Percentiles rank a stretch among this genome's conserved stretches.
Evolutionary conservation across 2,113 vertebrate genomes (phyloP).

Genomic region (Upupa epops): DNA sequence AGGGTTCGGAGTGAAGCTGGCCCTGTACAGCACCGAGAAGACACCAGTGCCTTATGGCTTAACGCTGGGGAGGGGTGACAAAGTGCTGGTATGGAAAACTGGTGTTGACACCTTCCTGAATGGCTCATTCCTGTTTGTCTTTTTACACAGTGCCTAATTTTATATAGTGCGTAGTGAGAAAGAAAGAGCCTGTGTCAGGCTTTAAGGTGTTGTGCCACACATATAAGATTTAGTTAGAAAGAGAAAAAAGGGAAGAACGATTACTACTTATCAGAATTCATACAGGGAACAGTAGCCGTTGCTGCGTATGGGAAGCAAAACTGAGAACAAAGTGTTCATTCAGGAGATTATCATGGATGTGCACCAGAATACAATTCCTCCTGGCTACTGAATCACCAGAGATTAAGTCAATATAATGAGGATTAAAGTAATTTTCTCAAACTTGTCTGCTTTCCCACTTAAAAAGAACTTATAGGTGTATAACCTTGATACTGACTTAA

Average conservation of each 20-base stretch:
- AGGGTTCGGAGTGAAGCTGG: neutral
- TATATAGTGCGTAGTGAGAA: conserved; percentile 33
- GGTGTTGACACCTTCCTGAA: conserved; percentile 31
- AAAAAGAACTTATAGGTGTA: neutral
- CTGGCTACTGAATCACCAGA: neutral
- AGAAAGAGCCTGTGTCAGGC: conserved; percentile 6
- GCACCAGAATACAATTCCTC: conserved; percentile 19
- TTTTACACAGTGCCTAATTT: conserved; percentile 27
- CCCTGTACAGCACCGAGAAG: neutral
- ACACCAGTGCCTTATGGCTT: neutral
- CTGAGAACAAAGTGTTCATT: neutral
- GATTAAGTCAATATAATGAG: neutral
- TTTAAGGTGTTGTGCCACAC: conserved; percentile 25
- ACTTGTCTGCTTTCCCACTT: conserved; percentile 41
- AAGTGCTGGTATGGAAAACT: conserved; percentile 24
- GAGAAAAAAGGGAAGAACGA: neutral
- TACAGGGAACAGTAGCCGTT: neutral
- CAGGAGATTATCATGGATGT: neutral
- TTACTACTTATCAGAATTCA: neutral
- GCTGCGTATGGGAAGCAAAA: conserved; percentile 1
- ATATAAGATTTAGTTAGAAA: neutral
- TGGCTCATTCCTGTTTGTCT: conserved; percentile 25
- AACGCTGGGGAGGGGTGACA: neutral
- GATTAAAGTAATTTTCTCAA: conserved; percentile 56
- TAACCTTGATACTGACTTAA: conserved; percentile 32